Evolutionary conservation across 2,888 invertebrate genomes (phyloP), one percentile per base, ranked within the genome.

Genomic region (Microplitis deprimator): DNA sequence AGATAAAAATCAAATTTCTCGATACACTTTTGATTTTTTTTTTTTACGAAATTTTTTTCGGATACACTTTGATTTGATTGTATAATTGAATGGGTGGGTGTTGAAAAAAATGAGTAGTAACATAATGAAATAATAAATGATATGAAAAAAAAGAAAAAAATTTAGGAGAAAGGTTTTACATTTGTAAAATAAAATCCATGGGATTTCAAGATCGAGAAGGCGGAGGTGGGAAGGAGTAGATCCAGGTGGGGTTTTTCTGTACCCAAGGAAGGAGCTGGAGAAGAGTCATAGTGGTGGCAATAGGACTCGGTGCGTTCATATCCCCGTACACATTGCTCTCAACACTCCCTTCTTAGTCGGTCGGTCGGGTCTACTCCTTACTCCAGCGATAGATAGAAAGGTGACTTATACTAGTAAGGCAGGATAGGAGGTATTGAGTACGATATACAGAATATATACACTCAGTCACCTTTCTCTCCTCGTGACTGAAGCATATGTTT

Each of bases 381-480:
- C 29, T 29, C 29, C 29, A 3, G 29, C 69, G 74, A 64, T 40
- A 70, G 77, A 84, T 88, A 87, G 88, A 88, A 88, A 88, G 88
- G 88, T 88, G 87, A 87, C 87, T 73, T 87, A 87, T 86, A 86
- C 87, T 85, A 84, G 86, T 87, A 29, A 59, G 73, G 65, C 64
- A 68, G 87, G 86, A 87, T 86, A 84, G 79, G 78, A 87, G 88
- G 85, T 85, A 88, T 87, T 83, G 87, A 86, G 87, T 84, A 85
- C 87, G 85, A 82, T 86, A 86, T 83, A 81, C 50, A 13, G 1
- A 13, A 50, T 8, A 50, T 50, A 82, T 76, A 81, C 82, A 82
- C 80, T 84, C 88, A 88, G 88, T 88, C 89, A 87, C 88, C 88
- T 88, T 88, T 88, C 88, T 88, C 89, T 88, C 89, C 82, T 88